These are phyloP conservation scores for Netelia fuscicornis DNA, from an alignment of 2,888 invertebrate species.

Conservation along the genomic window DNA sequence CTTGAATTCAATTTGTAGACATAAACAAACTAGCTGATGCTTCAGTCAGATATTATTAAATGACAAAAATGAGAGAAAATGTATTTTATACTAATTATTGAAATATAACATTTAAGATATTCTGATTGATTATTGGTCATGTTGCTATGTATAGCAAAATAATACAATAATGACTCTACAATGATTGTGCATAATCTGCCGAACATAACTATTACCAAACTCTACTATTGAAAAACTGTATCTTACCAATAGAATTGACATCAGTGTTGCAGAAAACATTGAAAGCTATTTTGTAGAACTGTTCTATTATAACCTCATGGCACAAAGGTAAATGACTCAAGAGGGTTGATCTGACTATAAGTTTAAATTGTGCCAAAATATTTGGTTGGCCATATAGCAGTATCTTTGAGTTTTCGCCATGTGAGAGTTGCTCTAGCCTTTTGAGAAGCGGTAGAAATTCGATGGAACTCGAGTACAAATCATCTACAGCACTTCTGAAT, in stretches of 20 bases:
- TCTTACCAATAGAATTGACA: slow-evolving; percentile 73
- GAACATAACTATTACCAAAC: too few species aligned
- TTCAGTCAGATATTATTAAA: too few species aligned
- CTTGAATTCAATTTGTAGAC: slow-evolving; percentile 69
- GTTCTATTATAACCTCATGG: slow-evolving; percentile 89
- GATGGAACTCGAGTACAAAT: slow-evolving; percentile 87
- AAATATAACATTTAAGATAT: too few species aligned
- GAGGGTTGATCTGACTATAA: slow-evolving; percentile 88
- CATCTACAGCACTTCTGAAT: slow-evolving; percentile 89
- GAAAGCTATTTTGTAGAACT: slow-evolving; percentile 92
- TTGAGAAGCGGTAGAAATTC: slow-evolving; percentile 87
- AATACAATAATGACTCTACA: too few species aligned
- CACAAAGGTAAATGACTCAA: slow-evolving; percentile 90
- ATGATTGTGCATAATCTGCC: too few species aligned
- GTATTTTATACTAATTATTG: too few species aligned
- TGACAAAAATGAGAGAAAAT: too few species aligned
- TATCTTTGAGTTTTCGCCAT: slow-evolving; percentile 61
- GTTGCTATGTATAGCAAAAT: too few species aligned
- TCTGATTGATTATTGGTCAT: too few species aligned
- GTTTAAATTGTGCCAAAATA: slow-evolving; percentile 87
- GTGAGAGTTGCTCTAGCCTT: slow-evolving; percentile 86
- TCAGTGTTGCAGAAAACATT: slow-evolving; percentile 88
- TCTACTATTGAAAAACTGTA: not conserved
- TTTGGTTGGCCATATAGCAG: slow-evolving; percentile 86
- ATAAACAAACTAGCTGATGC: not conserved